Percentiles rank a stretch among this genome's conserved stretches.
These are phyloP conservation scores for Serrognathus titanus DNA, from an alignment of 2,888 invertebrate species.

Conservation along the genomic window DNA sequence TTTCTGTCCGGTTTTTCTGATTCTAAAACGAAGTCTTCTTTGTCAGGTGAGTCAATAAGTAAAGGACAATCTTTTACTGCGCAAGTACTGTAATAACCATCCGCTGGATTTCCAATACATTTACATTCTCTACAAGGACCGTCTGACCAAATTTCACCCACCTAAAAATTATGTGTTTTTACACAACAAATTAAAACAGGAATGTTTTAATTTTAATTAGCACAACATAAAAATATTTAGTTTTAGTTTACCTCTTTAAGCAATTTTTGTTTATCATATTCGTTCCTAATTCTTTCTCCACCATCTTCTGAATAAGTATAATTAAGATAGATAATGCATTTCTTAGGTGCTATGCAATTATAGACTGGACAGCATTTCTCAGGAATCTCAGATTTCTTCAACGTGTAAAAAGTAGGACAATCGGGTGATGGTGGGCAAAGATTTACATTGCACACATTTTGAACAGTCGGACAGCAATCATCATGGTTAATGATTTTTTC, in stretches of 20 bases:
- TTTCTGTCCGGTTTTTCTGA: conserved; percentile 51
- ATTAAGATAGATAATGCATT: conserved; percentile 60
- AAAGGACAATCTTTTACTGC: conserved; percentile 53
- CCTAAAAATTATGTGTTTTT: too few species aligned
- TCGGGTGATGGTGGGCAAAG: conserved; percentile 59
- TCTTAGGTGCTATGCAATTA: conserved; percentile 63
- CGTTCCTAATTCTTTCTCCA: conserved; percentile 50
- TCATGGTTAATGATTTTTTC: conserved; percentile 53
- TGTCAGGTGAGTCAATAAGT: conserved; percentile 46
- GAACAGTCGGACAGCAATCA: conserved; percentile 70
- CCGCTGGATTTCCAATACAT: conserved; percentile 48
- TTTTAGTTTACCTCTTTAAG: conserved; percentile 51
- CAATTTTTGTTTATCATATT: conserved; percentile 50
- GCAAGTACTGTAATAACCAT: conserved; percentile 50
- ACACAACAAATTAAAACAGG: too few species aligned
- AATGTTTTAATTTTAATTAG: background rate
- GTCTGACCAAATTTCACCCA: conserved; percentile 64
- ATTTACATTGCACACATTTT: conserved; percentile 59
- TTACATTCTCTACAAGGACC: conserved; percentile 67
- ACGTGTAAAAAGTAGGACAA: conserved; percentile 60
- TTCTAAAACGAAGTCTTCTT: conserved; percentile 56
- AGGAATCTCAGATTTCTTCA: conserved; percentile 36
- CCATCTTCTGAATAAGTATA: conserved; percentile 56
- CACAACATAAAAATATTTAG: too few species aligned
- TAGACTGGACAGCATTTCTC: conserved; percentile 64